Evolutionary conservation across 2,113 vertebrate genomes (phyloP).

Genomic region (Nyctereutes procyonoides): DNA sequence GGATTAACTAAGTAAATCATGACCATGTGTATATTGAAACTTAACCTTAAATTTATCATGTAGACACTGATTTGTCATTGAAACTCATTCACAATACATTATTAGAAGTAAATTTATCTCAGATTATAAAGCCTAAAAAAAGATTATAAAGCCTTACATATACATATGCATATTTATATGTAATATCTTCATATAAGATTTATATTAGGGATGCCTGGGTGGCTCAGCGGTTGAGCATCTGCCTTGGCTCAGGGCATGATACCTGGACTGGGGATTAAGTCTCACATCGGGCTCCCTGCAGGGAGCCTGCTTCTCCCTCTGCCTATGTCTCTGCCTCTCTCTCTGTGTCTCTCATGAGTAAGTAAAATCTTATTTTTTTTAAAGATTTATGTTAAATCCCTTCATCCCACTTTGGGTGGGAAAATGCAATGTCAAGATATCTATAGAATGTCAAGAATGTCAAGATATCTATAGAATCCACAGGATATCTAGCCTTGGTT

Average conservation of each 20-base stretch:
- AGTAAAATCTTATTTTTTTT: too few relatives aligned
- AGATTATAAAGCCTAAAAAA: neutral
- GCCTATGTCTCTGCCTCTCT: too few relatives aligned
- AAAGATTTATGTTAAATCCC: neutral
- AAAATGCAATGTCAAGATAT: neutral
- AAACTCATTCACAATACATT: neutral
- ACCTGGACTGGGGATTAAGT: too few relatives aligned
- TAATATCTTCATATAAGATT: conserved; percentile 1
- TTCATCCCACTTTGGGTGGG: neutral
- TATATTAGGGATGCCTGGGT: neutral
- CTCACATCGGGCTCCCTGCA: too few relatives aligned
- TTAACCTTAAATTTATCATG: neutral
- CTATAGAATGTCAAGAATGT: too few relatives aligned
- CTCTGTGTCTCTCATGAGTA: too few relatives aligned
- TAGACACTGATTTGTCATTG: neutral
- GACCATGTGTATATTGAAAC: neutral
- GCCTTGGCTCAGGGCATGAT: too few relatives aligned
- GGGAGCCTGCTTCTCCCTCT: too few relatives aligned
- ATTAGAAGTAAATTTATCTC: neutral
- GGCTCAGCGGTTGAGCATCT: too few relatives aligned
- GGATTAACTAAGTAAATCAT: neutral
- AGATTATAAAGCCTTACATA: neutral
- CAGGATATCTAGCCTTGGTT: neutral
- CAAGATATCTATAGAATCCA: neutral
- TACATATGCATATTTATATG: neutral